A percentile compares a stretch with the other conserved stretches of the same genome.
phyloP scores from a whole-genome alignment of 2,888 invertebrate species.

The Plagodis pulveraria region DNA sequence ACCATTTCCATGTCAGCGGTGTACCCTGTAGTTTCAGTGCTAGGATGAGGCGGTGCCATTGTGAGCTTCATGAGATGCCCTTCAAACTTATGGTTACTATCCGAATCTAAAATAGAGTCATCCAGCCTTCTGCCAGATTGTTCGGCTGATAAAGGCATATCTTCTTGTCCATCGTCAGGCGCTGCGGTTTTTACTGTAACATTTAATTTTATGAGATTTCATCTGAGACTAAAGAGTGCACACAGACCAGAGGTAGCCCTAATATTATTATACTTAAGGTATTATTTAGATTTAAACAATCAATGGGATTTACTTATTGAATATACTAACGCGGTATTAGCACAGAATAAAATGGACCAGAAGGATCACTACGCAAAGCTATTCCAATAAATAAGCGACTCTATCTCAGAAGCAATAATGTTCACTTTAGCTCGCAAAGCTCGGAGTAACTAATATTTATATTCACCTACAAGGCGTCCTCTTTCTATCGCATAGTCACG shows the following conservation, averaged over 20 bases:
- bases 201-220: constrained; percentile 4
- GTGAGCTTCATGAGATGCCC: constrained; percentile 68
- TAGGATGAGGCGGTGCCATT: constrained; percentile 46
- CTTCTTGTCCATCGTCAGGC: constrained; percentile 38
- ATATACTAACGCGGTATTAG: too few species aligned
- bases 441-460: too few species aligned
- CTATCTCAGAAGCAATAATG: too few species aligned
- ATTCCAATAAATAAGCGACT: too few species aligned
- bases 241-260: neutral
- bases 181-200: constrained; percentile 49
- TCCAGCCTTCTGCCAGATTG: constrained; percentile 60
- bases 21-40: constrained; percentile 17
- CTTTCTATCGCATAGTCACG: too few species aligned
- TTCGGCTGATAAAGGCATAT: constrained; percentile 29
- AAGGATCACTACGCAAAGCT: too few species aligned
- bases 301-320: too few species aligned
- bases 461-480: too few species aligned
- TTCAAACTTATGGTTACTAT: constrained; percentile 62
- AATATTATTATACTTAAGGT: too few species aligned
- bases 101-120: constrained; percentile 59
- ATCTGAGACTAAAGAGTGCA: neutral
- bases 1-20: constrained; percentile 30
- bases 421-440: too few species aligned
- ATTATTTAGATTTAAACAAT: too few species aligned
- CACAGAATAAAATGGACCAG: too few species aligned